Base-by-base conservation (phyloP, 2,113 vertebrate species). In the Synchiropus splendidus region DNA sequence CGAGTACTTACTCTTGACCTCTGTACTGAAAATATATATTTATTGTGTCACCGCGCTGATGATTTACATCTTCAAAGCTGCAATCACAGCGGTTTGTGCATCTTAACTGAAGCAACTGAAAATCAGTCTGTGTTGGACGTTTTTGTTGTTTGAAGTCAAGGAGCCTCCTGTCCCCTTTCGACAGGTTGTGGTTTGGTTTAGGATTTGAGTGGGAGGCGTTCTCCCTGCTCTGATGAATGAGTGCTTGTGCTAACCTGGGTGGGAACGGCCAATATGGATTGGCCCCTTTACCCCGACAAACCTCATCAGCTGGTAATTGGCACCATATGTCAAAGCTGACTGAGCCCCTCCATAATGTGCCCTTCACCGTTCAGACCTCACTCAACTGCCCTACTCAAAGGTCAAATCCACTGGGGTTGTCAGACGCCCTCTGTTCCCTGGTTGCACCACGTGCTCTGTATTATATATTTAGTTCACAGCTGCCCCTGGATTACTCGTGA, bases 241-340 rank as follows among this genome's bases (percentile, higher is more conserved):
- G 46, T 73, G 55, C 67, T 82, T 82, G 78, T 82, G 67, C 54
- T 52, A 60, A 67, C 53, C 49, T 70, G 61, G 52, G 70, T 70
- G 61, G 71, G 74, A 63, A 53, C 21, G 57, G 64, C 75, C 61
- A 72, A 58, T 65, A 72, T 36, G 62, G 58, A 70, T 70, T 74
- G 66, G 68, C 72, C 72, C 72, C 71, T 75, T 75, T 79, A 80
- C 68, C 67, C 62, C 73, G 4, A 38, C 64, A 61, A 65, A 61
- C 62, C 70, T 54, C 57, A 57, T 58, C 56, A 66, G 45, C 45
- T 67, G 62, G 54, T 81, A 82, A 85, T 80, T 79, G 75, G 67
- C 79, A 64, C 72, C 81, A 83, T 75, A 74, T 83, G 81, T 77
- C 71, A 66, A 27, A 49, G 58, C 53, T 59, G 47, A 67, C 49